Conservation (phyloP, 1,140 invertebrate genomes). For the Diploscapter pachys region DNA sequence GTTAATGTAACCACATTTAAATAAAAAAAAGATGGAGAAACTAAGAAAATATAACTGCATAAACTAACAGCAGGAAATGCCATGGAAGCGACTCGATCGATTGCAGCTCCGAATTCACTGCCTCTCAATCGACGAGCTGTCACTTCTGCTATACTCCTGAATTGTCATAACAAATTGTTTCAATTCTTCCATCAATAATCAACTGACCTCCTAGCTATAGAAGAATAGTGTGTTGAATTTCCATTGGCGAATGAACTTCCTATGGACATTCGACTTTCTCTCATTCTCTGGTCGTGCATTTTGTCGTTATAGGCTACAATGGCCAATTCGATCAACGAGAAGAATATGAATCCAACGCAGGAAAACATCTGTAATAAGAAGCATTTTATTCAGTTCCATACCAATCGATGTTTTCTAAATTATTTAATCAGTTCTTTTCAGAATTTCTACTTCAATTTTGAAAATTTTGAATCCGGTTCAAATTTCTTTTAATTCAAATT, state of each 20-base stretch:
- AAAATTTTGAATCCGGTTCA: neutral
- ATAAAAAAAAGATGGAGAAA: constrained; percentile 17
- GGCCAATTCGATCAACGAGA: constrained; percentile 48
- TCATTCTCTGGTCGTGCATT: constrained; percentile 50
- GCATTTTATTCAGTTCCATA: no score
- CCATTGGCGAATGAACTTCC: constrained; percentile 22
- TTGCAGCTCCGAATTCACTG: constrained; percentile 47
- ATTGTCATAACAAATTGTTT: neutral
- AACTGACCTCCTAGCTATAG: constrained; percentile 1
- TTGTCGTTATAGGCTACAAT: constrained; percentile 58
- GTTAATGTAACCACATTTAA: constrained; percentile 7
- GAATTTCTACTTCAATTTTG: constrained; percentile 1
- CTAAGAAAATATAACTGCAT: neutral
- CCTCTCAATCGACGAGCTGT: constrained; percentile 19
- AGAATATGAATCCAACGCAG: constrained; percentile 40
- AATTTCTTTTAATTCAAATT: neutral
- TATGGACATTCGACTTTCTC: constrained; percentile 23
- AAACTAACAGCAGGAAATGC: constrained; percentile 46
- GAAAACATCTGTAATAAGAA: no score
- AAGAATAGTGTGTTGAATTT: neutral
- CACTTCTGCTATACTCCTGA: constrained; percentile 26
- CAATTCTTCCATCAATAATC: neutral
- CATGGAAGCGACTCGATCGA: constrained; percentile 52
- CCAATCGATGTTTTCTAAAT: no score
- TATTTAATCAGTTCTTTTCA: neutral